phyloP scores from a whole-genome alignment of 1,140 invertebrate species.

The Musca domestica region DNA sequence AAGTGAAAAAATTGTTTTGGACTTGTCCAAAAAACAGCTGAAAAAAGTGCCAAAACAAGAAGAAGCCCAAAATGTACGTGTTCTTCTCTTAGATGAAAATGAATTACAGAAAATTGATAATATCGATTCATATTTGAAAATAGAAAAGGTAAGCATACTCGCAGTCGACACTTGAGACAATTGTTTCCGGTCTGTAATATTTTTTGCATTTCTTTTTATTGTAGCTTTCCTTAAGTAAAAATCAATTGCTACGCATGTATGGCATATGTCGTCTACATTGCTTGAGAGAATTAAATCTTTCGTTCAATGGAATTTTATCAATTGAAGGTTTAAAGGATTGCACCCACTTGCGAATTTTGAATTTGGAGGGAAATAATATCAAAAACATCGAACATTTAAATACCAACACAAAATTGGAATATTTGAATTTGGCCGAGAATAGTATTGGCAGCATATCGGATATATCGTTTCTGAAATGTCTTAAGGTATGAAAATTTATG shows the following conservation, averaged over 20 bases:
- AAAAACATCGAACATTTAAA: conserved; percentile 84
- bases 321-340: conserved; percentile 88
- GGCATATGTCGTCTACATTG: conserved; percentile 76
- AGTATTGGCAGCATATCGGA: conserved; percentile 80
- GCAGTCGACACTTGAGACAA: neutral
- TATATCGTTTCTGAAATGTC: conserved; percentile 74
- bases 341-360: conserved; percentile 71
- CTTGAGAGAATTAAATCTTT: conserved; percentile 77
- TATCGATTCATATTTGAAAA: conserved; percentile 74
- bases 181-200: neutral
- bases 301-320: conserved; percentile 82
- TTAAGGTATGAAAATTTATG: conserved; percentile 68
- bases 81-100: conserved; percentile 82
- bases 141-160: conserved; percentile 69
- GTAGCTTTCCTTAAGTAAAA: conserved; percentile 79
- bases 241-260: conserved; percentile 83
- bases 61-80: conserved; percentile 66
- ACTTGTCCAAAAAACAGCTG: conserved; percentile 67
- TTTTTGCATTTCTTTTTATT: conserved; percentile 39
- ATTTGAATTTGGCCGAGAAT: conserved; percentile 86
- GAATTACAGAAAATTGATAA: conserved; percentile 82
- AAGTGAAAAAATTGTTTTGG: conserved; percentile 52
- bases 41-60: conserved; percentile 72
- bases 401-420: conserved; percentile 73
- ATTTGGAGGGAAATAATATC: conserved; percentile 61